Evolutionary conservation across 2,113 vertebrate genomes (phyloP), one percentile per base, ranked within the genome.

Genomic region (Recurvirostra avosetta): DNA sequence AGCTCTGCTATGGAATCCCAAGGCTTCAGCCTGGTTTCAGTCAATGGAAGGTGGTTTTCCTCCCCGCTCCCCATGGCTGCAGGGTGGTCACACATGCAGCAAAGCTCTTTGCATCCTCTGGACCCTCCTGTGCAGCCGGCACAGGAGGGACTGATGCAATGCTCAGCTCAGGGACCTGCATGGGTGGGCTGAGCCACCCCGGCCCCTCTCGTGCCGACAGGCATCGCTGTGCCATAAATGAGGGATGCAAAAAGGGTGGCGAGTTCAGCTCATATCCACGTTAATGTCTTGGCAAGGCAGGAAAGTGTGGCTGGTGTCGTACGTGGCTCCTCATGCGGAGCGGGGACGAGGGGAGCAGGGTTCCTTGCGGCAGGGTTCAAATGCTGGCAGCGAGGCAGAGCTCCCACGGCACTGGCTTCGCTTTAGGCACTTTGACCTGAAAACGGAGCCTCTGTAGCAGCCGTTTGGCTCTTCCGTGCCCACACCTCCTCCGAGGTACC

Each of bases 281-380:
- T 1, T 18, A 14, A 0, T 5, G 58, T 2, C 4, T 8, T 9
- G 0, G 4, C 0, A 17, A 29, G 38, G 36, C 61, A 29, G 61
- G 25, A 38, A 40, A 40, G 36, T 1, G 2, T 52, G 43, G 68
- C 1, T 2, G 47, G 77, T 4, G 2, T 1, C 2, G 3, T 62
- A 26, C 1, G 3, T 1, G 8, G 68, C 63, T 59, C 65, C 65
- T 52, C 0, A 1, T 16, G 74, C 68, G 15, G 41, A 11, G 41
- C 8, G 1, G 47, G 68, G 32, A 8, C 1, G 2, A 3, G 61
- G 40, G 34, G 12, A 27, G 5, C 0, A 4, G 23, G 22, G 49
- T 13, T 50, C 49, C 49, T 3, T 0, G 4, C 4, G 2, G 56
- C 27, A 12, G 11, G 11, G 38, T 9, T 59, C 1, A 8, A 10